A percentile compares a stretch with the other conserved stretches of the same genome.
Evolutionary conservation across 2,888 invertebrate genomes (phyloP).

Genomic region (Oxystoma pomonae): DNA sequence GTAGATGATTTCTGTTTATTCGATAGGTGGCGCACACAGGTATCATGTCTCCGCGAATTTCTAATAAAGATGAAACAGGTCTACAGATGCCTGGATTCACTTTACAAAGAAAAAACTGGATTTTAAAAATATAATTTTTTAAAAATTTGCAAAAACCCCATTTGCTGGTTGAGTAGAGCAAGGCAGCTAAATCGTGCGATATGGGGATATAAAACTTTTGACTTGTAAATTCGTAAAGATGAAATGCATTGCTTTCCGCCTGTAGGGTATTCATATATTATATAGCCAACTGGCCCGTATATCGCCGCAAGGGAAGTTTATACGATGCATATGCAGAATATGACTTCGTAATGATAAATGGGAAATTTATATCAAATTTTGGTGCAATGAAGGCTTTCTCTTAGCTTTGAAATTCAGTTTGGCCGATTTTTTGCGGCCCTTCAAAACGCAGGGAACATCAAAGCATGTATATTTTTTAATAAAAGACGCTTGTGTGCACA

Average conservation of each 20-base stretch:
- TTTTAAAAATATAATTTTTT: no score
- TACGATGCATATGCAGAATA: conserved; percentile 16
- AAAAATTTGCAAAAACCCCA: no score
- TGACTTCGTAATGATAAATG: conserved; percentile 21
- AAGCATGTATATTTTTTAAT: not conserved
- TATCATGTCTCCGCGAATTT: no score
- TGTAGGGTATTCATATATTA: conserved; percentile 11
- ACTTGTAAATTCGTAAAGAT: conserved; percentile 12
- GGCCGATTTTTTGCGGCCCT: not conserved
- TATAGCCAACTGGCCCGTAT: conserved; percentile 16
- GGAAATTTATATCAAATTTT: conserved; percentile 13
- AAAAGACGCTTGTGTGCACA: not conserved
- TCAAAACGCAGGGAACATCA: not conserved
- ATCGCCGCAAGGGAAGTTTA: conserved; percentile 15
- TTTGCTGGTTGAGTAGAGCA: no score
- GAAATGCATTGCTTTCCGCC: conserved; percentile 8
- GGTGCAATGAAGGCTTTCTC: not conserved
- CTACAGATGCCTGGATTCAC: no score
- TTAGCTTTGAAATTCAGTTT: conserved; percentile 5
- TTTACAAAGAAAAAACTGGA: no score
- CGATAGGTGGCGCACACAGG: no score
- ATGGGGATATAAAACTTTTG: conserved; percentile 13
- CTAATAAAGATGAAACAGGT: no score
- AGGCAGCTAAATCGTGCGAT: no score
- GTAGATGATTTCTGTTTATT: no score